Evolutionary conservation across 92 coral and sea anemone species (phyloP).

Genomic region (Pocillopora grandis): DNA sequence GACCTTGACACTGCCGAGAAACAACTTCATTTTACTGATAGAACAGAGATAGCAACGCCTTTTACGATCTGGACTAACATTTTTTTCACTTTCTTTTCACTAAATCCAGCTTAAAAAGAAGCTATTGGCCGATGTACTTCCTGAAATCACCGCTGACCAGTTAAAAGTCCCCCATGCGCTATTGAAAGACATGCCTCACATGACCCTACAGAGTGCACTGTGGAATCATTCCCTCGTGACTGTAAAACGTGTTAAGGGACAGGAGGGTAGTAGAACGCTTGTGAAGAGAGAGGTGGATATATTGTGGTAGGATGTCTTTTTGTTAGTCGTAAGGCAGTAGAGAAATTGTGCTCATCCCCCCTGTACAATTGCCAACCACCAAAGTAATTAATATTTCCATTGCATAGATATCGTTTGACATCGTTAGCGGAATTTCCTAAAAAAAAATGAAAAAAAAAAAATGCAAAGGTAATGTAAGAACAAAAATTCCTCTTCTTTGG

Average conservation of each 20-base stretch:
- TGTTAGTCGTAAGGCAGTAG: too few relatives aligned
- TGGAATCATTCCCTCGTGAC: conserved; percentile 73
- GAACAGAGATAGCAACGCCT: too few relatives aligned
- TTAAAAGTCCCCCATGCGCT: conserved; percentile 10
- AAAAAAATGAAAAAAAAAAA: too few relatives aligned
- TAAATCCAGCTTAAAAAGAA: neutral
- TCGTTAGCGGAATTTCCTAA: too few relatives aligned
- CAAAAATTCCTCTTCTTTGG: neutral
- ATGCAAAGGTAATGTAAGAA: too few relatives aligned
- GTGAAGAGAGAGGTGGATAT: conserved; percentile 57
- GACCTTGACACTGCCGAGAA: too few relatives aligned
- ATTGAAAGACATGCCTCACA: conserved; percentile 44
- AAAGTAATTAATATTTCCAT: neutral
- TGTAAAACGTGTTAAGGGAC: conserved; percentile 40
- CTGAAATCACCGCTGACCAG: conserved; percentile 4
- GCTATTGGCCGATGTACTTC: neutral
- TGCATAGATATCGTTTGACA: neutral
- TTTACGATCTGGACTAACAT: too few relatives aligned
- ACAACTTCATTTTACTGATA: too few relatives aligned
- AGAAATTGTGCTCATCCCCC: too few relatives aligned
- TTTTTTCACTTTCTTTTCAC: neutral
- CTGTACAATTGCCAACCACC: too few relatives aligned
- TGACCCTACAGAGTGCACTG: conserved; percentile 50
- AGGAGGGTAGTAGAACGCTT: conserved; percentile 9
- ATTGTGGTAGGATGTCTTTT: conserved; percentile 43